Conservation (phyloP, 2,113 vertebrate species). For the Apodemus speciosus region DNA sequence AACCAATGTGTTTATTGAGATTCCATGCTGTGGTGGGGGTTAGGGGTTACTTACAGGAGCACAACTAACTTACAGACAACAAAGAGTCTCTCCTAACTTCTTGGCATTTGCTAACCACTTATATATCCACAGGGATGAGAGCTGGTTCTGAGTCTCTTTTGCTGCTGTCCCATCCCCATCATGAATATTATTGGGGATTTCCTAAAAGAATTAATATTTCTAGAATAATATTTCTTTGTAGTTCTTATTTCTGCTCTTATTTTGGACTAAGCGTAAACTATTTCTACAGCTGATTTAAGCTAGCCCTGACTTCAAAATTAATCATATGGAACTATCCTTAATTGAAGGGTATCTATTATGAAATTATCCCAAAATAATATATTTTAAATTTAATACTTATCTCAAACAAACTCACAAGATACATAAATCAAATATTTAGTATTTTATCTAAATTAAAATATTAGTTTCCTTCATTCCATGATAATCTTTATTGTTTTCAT, state of each 20-base stretch:
- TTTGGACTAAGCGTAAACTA: background rate
- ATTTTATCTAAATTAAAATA: background rate
- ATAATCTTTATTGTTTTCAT: constrained; percentile 4
- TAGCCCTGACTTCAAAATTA: background rate
- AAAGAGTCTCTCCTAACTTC: background rate
- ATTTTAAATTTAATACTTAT: too few relatives aligned
- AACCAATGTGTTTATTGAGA: background rate
- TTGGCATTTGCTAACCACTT: background rate
- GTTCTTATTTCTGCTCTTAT: background rate
- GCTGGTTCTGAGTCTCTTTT: background rate
- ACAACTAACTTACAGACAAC: background rate
- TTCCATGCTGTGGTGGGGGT: too few relatives aligned
- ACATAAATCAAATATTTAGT: background rate
- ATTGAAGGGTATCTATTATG: background rate
- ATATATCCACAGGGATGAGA: background rate
- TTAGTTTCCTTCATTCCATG: background rate
- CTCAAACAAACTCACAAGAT: background rate
- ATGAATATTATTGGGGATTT: background rate
- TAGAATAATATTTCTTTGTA: background rate
- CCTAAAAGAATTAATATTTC: background rate
- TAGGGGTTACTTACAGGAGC: background rate
- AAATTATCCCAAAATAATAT: background rate
- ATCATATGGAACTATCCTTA: background rate
- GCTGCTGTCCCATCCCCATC: background rate
- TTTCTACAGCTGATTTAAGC: background rate